phyloP scores from a whole-genome alignment of 2,797 vertebrate species.

The Nothura maculosa region DNA sequence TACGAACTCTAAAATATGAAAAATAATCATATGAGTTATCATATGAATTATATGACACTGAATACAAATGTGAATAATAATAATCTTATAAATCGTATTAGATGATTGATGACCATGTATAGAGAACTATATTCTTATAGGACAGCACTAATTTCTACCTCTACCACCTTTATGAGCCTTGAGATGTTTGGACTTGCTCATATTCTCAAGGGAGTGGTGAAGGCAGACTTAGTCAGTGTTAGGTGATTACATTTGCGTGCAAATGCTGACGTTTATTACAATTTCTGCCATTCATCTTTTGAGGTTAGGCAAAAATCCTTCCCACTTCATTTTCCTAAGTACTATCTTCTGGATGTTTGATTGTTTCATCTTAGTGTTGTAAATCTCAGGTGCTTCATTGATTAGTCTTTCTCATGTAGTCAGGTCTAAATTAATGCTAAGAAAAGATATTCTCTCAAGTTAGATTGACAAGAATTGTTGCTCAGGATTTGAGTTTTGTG shows the following conservation, averaged over 20 bases:
- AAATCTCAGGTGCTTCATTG: background rate
- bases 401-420: background rate
- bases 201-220: accelerated
- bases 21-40: background rate
- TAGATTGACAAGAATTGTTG: background rate
- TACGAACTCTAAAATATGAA: background rate
- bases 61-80: background rate
- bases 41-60: too few relatives aligned
- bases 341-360: background rate
- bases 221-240: background rate
- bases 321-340: background rate
- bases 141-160: background rate
- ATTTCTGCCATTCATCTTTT: background rate
- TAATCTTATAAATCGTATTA: background rate
- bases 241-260: background rate
- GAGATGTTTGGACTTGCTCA: background rate
- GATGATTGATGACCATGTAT: background rate
- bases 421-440: accelerated
- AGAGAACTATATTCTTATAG: background rate
- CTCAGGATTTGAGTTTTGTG: background rate
- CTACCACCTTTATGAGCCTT: background rate
- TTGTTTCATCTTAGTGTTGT: background rate
- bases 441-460: background rate
- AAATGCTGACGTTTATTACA: background rate
- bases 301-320: background rate